Conservation (phyloP, 2,888 invertebrate genomes). For the Drosophila neonasuta region DNA sequence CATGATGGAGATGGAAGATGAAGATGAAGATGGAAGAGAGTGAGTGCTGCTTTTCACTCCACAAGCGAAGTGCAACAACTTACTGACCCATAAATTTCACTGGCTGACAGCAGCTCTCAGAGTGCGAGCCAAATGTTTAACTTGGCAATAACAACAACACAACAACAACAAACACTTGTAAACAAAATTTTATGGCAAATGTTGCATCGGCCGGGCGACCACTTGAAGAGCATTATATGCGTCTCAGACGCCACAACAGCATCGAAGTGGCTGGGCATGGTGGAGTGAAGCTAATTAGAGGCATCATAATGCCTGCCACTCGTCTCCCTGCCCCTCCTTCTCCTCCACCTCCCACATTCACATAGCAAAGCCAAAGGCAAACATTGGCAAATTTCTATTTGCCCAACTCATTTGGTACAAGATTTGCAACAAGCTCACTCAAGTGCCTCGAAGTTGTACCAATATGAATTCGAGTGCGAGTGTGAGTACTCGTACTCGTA, state of each 20-base stretch:
- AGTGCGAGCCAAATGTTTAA: conserved; percentile 55
- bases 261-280: conserved; percentile 23
- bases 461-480: conserved; percentile 19
- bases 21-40: conserved; percentile 4
- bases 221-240: conserved; percentile 48
- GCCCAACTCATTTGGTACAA: conserved; percentile 63
- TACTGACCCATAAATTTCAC: conserved; percentile 76
- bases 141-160: conserved; percentile 49
- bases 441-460: conserved; percentile 41
- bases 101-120: conserved; percentile 42
- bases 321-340: conserved; percentile 2
- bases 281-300: conserved; percentile 65
- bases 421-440: conserved; percentile 70
- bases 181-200: conserved; percentile 70
- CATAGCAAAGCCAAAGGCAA: conserved; percentile 32
- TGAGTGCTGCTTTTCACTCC: conserved; percentile 53
- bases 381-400: conserved; percentile 76
- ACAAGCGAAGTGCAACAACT: conserved; percentile 54
- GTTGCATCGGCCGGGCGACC: conserved; percentile 49
- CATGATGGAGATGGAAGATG: conserved; percentile 7
- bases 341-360: not conserved
- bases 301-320: conserved; percentile 58
- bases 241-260: conserved; percentile 27
- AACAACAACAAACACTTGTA: conserved; percentile 53
- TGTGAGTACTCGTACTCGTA: conserved; percentile 1